Evolutionary conservation across 2,888 invertebrate species (phyloP).

Genomic region (Halictus ligatus): DNA sequence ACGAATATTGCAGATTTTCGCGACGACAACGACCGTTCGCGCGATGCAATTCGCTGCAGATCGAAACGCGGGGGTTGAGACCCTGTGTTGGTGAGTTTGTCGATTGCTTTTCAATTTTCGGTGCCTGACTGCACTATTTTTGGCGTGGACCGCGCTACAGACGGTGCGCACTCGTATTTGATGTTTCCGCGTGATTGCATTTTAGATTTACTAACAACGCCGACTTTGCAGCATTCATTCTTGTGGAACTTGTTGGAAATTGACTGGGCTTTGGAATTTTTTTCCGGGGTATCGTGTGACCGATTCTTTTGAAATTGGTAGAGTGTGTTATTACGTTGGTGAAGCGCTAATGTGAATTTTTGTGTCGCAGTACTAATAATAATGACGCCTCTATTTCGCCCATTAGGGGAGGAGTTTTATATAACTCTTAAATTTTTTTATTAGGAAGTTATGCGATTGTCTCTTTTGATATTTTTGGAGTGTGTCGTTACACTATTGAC

Average conservation of each 20-base stretch:
- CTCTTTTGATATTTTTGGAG: too few species aligned
- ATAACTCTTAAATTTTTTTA: too few species aligned
- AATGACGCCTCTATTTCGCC: too few species aligned
- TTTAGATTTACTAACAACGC: neutral
- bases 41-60: neutral
- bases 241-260: neutral
- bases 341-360: too few species aligned
- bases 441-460: too few species aligned
- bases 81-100: neutral
- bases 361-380: too few species aligned
- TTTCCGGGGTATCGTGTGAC: too few species aligned
- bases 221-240: neutral
- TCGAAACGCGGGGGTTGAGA: neutral
- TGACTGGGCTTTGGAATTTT: neutral
- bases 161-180: neutral
- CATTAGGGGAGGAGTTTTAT: too few species aligned
- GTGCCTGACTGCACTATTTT: neutral
- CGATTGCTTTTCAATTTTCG: neutral
- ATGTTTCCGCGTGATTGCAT: neutral
- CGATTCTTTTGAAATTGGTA: too few species aligned
- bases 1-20: constrained; percentile 8
- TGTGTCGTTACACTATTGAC: too few species aligned
- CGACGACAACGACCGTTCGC: neutral
- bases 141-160: neutral
- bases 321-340: too few species aligned